Conservation (phyloP, 2,113 vertebrate genomes). For the Platichthys flesus region DNA sequence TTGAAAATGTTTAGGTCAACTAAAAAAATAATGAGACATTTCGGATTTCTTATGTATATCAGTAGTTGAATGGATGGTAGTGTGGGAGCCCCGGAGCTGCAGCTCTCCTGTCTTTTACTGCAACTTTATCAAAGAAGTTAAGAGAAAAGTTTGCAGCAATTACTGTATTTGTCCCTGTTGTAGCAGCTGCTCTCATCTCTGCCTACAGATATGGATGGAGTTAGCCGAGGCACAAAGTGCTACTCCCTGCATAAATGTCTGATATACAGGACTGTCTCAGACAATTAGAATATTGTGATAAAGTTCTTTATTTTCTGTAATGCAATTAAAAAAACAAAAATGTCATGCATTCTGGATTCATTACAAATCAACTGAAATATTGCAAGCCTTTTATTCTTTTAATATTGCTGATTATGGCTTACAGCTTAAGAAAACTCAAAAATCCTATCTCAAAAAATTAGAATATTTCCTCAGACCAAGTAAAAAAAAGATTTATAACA, state of each 20-base stretch:
- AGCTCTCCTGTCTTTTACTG: constrained; percentile 19
- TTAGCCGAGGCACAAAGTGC: constrained; percentile 22
- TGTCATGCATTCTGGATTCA: no score
- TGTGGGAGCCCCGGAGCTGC: constrained; percentile 9
- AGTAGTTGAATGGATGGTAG: constrained; percentile 22
- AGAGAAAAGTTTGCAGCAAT: constrained; percentile 43
- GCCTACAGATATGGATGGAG: constrained; percentile 38
- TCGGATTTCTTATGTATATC: background rate
- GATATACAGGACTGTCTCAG: no score
- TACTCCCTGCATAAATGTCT: constrained; percentile 12
- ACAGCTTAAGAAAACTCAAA: no score
- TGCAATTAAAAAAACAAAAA: no score
- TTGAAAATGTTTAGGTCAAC: background rate
- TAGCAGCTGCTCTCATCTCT: constrained; percentile 21
- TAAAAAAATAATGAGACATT: constrained; percentile 3
- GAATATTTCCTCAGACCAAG: no score
- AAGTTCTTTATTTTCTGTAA: no score
- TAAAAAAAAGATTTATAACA: no score
- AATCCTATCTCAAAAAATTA: no score
- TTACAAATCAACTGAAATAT: no score
- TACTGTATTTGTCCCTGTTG: constrained; percentile 40
- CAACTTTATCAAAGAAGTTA: constrained; percentile 43
- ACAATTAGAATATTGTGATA: no score
- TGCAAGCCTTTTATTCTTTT: no score
- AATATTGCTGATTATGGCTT: no score